Percentiles rank a stretch among this genome's conserved stretches.
Conservation (phyloP, 2,888 invertebrate species). For the Smittia aterrima region DNA sequence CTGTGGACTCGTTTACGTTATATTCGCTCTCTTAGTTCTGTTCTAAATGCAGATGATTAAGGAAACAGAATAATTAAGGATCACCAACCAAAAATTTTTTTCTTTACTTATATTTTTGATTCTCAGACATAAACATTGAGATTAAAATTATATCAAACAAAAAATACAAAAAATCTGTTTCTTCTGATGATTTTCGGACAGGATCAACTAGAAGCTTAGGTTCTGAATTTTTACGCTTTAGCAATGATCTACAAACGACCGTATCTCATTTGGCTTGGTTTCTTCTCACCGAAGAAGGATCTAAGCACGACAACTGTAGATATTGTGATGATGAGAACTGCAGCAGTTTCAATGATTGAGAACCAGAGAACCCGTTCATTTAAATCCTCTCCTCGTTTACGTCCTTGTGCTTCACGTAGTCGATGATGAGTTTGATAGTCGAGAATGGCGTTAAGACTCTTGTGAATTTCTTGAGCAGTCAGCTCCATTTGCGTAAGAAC, state of each 20-base stretch:
- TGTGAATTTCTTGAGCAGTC: constrained; percentile 85
- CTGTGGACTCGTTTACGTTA: constrained; percentile 87
- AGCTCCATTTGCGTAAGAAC: constrained; percentile 95
- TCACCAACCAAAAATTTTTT: too few species aligned
- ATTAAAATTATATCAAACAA: too few species aligned
- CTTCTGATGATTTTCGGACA: background rate
- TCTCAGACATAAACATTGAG: too few species aligned
- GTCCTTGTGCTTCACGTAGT: constrained; percentile 88
- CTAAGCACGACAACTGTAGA: constrained; percentile 88
- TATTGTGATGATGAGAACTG: constrained; percentile 81
- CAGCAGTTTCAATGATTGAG: constrained; percentile 84
- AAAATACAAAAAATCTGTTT: background rate
- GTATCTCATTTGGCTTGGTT: constrained; percentile 55
- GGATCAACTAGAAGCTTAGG: background rate
- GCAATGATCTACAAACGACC: constrained; percentile 44
- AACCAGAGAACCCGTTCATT: constrained; percentile 93
- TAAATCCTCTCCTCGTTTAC: constrained; percentile 93
- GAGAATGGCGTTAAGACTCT: constrained; percentile 79
- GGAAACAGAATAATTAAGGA: background rate
- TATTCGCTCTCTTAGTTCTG: constrained; percentile 87
- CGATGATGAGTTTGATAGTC: constrained; percentile 98
- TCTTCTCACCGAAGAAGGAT: constrained; percentile 83
- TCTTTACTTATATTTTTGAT: too few species aligned
- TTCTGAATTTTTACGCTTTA: too few species aligned
- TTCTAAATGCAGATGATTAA: constrained; percentile 64